These are phyloP conservation scores for Rhabdornis inornatus DNA, from an alignment of 2,113 vertebrate species.

Conservation along the genomic window DNA sequence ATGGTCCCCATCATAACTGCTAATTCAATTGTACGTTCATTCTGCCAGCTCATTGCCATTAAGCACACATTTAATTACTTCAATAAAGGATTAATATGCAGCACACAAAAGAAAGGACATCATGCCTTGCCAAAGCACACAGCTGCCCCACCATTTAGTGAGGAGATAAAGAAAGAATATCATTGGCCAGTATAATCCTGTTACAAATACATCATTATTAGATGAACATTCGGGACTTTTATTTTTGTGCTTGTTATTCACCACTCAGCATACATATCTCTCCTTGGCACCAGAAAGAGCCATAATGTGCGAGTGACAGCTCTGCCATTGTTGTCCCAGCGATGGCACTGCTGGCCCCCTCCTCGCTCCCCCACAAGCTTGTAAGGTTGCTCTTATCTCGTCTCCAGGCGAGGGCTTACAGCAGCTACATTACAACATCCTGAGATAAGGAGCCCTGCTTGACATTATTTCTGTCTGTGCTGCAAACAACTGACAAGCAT, in stretches of 20 bases:
- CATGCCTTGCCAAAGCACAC: constrained; percentile 79
- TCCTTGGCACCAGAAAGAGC: constrained; percentile 76
- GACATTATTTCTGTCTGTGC: constrained; percentile 83
- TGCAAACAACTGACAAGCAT: constrained; percentile 81
- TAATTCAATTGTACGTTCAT: constrained; percentile 95
- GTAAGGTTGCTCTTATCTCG: constrained; percentile 85
- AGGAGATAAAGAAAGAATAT: constrained; percentile 81
- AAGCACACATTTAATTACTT: constrained; percentile 96
- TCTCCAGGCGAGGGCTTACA: constrained; percentile 81
- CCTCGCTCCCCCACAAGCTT: constrained; percentile 49
- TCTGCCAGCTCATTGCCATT: constrained; percentile 94
- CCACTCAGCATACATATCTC: constrained; percentile 69
- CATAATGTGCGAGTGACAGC: constrained; percentile 70
- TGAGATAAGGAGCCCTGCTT: constrained; percentile 85
- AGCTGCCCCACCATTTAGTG: constrained; percentile 85
- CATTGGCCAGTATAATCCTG: constrained; percentile 76
- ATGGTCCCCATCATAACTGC: constrained; percentile 90
- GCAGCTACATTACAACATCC: constrained; percentile 80
- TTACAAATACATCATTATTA: constrained; percentile 89
- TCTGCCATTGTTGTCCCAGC: constrained; percentile 78
- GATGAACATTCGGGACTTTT: constrained; percentile 84
- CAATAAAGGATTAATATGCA: constrained; percentile 99
- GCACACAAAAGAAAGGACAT: constrained; percentile 84
- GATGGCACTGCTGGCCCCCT: neutral
- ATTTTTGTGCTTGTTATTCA: constrained; percentile 80